A percentile compares a stretch with the other conserved stretches of the same genome.
phyloP scores from a whole-genome alignment of 2,113 vertebrate species.

The Neodontobutis hainanensis region DNA sequence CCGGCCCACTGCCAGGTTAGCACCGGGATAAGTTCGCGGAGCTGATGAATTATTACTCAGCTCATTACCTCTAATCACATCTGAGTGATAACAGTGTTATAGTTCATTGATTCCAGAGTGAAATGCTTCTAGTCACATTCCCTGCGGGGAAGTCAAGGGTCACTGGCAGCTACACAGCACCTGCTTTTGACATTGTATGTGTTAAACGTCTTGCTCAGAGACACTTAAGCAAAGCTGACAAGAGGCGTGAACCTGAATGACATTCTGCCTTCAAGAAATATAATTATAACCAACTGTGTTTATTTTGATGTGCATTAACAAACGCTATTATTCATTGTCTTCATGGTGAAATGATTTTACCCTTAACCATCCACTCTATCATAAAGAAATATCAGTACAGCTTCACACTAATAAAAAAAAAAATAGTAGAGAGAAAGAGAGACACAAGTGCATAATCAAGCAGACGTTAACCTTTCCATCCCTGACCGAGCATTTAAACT shows the following conservation, averaged over 20 bases:
- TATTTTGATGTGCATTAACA: neutral
- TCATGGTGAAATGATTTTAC: neutral
- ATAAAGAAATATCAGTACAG: slow-evolving; percentile 8
- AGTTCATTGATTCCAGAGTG: slow-evolving; percentile 20
- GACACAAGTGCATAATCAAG: slow-evolving; percentile 20
- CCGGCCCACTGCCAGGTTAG: slow-evolving; percentile 49
- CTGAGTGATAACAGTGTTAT: slow-evolving; percentile 42
- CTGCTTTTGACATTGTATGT: slow-evolving; percentile 27
- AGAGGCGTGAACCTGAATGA: neutral
- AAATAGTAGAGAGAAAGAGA: slow-evolving; percentile 3
- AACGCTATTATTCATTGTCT: neutral
- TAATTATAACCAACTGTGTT: slow-evolving; percentile 3
- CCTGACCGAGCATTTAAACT: slow-evolving; percentile 23
- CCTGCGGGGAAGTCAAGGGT: slow-evolving; percentile 37
- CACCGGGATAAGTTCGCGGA: slow-evolving; percentile 19
- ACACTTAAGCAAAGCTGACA: slow-evolving; percentile 27
- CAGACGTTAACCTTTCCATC: slow-evolving; percentile 15
- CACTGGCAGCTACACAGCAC: slow-evolving; percentile 38
- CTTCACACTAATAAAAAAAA: neutral
- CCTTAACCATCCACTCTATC: neutral
- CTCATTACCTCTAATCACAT: slow-evolving; percentile 47
- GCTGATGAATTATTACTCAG: slow-evolving; percentile 53
- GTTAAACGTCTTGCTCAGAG: slow-evolving; percentile 33
- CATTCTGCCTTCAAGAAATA: neutral
- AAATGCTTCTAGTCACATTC: slow-evolving; percentile 27